A percentile compares a stretch with the other conserved stretches of the same genome.
phyloP scores from a whole-genome alignment of 1,140 invertebrate genomes.

The Drosophila varians region DNA sequence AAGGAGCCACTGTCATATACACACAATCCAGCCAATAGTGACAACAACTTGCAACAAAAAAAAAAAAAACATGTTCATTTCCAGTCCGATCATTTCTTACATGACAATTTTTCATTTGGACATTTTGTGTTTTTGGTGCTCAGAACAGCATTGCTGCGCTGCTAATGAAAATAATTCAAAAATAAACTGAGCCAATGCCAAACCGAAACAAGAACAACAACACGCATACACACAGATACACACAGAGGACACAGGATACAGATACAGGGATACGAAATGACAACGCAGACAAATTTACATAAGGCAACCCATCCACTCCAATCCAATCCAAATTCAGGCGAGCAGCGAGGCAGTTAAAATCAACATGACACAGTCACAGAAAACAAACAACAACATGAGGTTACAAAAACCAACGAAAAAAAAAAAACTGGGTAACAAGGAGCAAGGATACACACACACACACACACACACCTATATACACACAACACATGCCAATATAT shows the following conservation, averaged over 20 bases:
- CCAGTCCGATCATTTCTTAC: slow-evolving; percentile 31
- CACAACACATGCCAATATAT: not conserved
- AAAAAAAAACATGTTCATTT: slow-evolving; percentile 37
- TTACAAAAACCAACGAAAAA: slow-evolving; percentile 7
- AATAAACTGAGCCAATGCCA: slow-evolving; percentile 59
- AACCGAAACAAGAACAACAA: slow-evolving; percentile 61
- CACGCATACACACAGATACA: slow-evolving; percentile 43
- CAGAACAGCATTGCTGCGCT: slow-evolving; percentile 29
- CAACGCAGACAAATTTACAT: slow-evolving; percentile 33
- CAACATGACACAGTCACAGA: slow-evolving; percentile 40
- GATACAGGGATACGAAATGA: slow-evolving; percentile 5
- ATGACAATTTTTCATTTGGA: slow-evolving; percentile 45
- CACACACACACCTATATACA: not conserved
- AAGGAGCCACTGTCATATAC: slow-evolving; percentile 21
- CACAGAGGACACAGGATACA: slow-evolving; percentile 16
- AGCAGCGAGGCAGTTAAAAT: slow-evolving; percentile 47
- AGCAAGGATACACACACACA: slow-evolving; percentile 14
- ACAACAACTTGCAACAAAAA: slow-evolving; percentile 37
- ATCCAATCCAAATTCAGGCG: slow-evolving; percentile 30
- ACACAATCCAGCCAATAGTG: slow-evolving; percentile 20
- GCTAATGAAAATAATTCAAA: slow-evolving; percentile 52
- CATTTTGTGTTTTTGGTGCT: slow-evolving; percentile 15
- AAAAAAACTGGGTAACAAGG: slow-evolving; percentile 6
- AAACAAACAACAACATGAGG: slow-evolving; percentile 20
- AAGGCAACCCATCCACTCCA: slow-evolving; percentile 47